Percentiles rank a stretch among this genome's conserved stretches.
phyloP scores from a whole-genome alignment of 2,888 invertebrate genomes.

The Hartigia nigra region DNA sequence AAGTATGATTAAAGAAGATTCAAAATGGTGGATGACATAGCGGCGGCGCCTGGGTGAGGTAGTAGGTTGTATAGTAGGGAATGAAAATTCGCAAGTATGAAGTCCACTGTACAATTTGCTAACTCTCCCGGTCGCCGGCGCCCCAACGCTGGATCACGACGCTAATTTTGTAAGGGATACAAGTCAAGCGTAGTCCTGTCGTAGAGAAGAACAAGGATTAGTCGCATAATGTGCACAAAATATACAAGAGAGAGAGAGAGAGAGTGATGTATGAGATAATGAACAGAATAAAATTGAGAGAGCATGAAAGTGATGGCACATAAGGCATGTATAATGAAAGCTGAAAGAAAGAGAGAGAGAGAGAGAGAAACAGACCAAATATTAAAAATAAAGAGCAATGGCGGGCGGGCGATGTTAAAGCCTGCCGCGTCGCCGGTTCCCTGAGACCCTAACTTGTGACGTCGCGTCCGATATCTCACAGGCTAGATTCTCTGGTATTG shows the following conservation, averaged over 20 bases:
- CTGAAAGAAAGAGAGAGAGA: conserved; percentile 25
- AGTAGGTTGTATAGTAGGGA: conserved; percentile 99
- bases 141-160: conserved; percentile 46
- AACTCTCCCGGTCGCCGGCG: conserved; percentile 84
- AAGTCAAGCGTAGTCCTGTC: conserved; percentile 3
- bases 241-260: conserved; percentile 13
- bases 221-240: conserved; percentile 1
- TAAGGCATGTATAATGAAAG: conserved; percentile 2
- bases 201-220: neutral
- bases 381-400: conserved; percentile 47
- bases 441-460: conserved; percentile 84
- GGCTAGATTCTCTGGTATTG: conserved; percentile 80
- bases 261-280: conserved; percentile 6
- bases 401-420: conserved; percentile 63
- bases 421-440: conserved; percentile 75
- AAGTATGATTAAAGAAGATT: conserved; percentile 14
- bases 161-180: conserved; percentile 1
- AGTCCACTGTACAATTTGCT: conserved; percentile 96
- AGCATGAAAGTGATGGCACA: conserved; percentile 8
- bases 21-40: conserved; percentile 30
- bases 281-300: conserved; percentile 8
- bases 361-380: conserved; percentile 19
- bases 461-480: conserved; percentile 74
- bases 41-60: conserved; percentile 85
- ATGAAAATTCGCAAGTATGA: conserved; percentile 82